Conservation (phyloP, 35 echinoderm and acorn worm genomes). For the Patiria miniata region DNA sequence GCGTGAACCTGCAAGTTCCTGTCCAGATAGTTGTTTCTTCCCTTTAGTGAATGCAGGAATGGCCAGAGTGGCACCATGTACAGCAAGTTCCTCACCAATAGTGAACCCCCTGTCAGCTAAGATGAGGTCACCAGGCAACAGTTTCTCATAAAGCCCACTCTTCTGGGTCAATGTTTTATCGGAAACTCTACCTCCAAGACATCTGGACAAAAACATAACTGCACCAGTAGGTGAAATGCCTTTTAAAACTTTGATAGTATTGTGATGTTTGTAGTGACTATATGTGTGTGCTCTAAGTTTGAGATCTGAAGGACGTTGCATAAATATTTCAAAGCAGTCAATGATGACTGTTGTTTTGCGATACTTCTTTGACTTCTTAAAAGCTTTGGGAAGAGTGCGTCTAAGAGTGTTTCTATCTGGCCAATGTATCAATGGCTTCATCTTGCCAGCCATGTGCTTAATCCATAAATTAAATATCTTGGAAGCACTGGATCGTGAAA, state of each 20-base stretch:
- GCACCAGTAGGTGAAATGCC: background rate
- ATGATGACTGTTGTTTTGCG: background rate
- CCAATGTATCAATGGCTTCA: background rate
- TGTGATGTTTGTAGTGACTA: conserved; percentile 8
- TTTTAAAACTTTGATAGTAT: background rate
- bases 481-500: background rate
- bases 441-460: background rate
- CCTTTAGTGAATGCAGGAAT: background rate
- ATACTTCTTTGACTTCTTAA: background rate
- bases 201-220: no score
- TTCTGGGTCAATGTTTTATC: background rate
- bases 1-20: background rate
- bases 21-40: background rate
- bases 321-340: conserved; percentile 1
- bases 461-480: background rate
- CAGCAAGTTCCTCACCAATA: background rate
- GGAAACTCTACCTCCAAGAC: background rate
- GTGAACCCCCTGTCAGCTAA: background rate
- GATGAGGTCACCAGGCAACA: background rate
- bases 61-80: background rate
- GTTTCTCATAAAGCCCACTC: background rate
- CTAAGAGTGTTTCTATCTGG: background rate
- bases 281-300: background rate
- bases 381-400: background rate
- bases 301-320: background rate